Conservation (phyloP, 2,113 vertebrate genomes). For the Eolophus roseicapilla region DNA sequence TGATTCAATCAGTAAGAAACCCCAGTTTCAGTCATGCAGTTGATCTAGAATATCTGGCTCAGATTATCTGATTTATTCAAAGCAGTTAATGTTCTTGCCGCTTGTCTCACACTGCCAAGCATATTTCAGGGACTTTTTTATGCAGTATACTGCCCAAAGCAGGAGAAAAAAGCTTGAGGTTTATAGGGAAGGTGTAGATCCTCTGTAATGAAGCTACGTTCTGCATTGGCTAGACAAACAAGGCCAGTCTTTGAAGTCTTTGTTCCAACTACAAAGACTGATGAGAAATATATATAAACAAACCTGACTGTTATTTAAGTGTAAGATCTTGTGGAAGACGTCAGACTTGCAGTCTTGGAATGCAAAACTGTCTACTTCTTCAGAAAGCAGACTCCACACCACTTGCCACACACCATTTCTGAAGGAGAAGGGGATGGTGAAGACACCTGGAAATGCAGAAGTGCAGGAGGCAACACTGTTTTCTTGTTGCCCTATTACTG, state of each 20-base stretch:
- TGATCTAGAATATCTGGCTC: constrained; percentile 2
- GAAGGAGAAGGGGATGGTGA: not conserved
- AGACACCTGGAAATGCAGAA: not conserved
- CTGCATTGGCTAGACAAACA: not conserved
- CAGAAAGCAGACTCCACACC: not conserved
- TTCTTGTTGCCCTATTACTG: not conserved
- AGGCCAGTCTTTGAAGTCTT: constrained; percentile 6
- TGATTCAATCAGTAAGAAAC: constrained; percentile 15
- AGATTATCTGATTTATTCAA: constrained; percentile 22
- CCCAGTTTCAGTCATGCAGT: not conserved
- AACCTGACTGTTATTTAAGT: not conserved
- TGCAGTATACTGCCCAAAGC: not conserved
- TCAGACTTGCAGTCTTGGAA: not conserved
- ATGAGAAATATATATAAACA: constrained; percentile 2
- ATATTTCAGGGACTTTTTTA: not conserved
- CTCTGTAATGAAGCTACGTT: not conserved
- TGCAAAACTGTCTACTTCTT: not conserved
- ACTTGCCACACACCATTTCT: not conserved
- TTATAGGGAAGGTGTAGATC: not conserved
- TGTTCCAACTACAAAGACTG: not conserved
- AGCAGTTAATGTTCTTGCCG: not conserved
- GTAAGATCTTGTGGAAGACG: not conserved
- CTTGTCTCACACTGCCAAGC: constrained; percentile 1
- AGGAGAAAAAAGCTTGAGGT: not conserved
- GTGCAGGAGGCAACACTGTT: rapidly evolving